A percentile compares a stretch with the other conserved stretches of the same genome.
phyloP scores from a whole-genome alignment of 2,888 invertebrate species.

The Leistus spinibarbis region DNA sequence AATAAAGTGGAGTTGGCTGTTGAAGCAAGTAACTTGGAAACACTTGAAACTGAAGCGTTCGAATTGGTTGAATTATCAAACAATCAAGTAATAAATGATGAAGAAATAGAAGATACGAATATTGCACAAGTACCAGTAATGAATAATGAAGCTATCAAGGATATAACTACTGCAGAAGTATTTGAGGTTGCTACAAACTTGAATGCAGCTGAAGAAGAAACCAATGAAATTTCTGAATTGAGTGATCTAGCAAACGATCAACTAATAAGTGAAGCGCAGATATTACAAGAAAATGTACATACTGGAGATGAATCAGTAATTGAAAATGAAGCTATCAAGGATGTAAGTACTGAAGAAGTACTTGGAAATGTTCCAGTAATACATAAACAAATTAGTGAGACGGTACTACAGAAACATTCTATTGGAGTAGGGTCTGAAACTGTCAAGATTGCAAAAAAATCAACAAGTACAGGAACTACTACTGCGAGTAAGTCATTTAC shows the following conservation, averaged over 20 bases:
- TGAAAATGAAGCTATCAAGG: background rate
- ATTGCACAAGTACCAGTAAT: no score
- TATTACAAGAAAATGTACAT: background rate
- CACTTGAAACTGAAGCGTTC: background rate
- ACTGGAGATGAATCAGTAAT: background rate
- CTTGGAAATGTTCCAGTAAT: background rate
- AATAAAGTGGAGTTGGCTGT: constrained; percentile 18
- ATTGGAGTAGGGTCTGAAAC: no score
- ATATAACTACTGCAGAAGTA: background rate
- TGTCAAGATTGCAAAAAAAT: background rate
- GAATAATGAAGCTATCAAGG: background rate
- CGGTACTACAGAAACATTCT: no score
- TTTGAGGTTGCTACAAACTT: no score
- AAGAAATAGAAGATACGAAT: background rate
- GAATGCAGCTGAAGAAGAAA: background rate
- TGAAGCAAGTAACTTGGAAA: constrained; percentile 21
- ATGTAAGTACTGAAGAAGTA: background rate
- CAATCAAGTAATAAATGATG: background rate
- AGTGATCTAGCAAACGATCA: background rate
- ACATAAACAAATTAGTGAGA: no score
- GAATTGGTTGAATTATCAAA: background rate
- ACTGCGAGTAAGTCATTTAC: constrained; percentile 1
- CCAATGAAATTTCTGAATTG: background rate
- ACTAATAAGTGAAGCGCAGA: background rate
- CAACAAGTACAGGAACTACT: background rate